phyloP scores from a whole-genome alignment of 2,113 vertebrate species.

The Recurvirostra avosetta region DNA sequence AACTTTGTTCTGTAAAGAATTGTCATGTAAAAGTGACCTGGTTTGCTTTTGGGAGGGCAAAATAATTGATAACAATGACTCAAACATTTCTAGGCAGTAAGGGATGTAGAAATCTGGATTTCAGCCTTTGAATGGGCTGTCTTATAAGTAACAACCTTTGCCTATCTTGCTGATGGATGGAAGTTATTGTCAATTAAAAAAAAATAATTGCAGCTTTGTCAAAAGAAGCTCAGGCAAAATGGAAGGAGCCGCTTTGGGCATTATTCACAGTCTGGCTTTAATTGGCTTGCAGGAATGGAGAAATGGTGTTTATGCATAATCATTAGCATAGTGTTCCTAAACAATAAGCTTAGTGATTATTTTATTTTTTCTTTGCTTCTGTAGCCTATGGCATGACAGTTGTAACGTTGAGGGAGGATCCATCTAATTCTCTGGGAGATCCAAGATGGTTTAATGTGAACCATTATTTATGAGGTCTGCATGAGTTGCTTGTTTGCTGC shows the following conservation, averaged over 20 bases:
- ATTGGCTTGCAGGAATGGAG: neutral
- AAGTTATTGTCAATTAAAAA: neutral
- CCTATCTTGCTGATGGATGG: neutral
- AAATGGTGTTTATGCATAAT: neutral
- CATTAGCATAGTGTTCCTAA: neutral
- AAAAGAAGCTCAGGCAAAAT: neutral
- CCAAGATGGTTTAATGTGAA: neutral
- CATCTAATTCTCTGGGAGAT: neutral
- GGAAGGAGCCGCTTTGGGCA: neutral
- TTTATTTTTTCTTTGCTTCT: neutral
- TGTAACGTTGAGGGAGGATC: neutral
- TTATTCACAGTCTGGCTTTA: neutral
- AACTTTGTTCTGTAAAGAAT: neutral
- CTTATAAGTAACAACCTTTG: neutral
- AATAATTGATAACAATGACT: neutral
- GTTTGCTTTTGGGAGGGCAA: neutral
- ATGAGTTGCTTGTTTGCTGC: neutral
- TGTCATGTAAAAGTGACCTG: neutral
- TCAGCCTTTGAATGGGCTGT: neutral
- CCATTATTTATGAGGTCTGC: neutral
- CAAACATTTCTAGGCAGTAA: rapidly evolving
- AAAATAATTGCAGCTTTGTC: neutral
- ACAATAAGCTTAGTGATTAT: neutral
- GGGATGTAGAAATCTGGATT: neutral
- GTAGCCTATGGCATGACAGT: neutral